Percentiles rank a stretch among this genome's conserved stretches.
These are phyloP conservation scores for Celastrina argiolus DNA, from an alignment of 2,888 invertebrate species.

Conservation along the genomic window DNA sequence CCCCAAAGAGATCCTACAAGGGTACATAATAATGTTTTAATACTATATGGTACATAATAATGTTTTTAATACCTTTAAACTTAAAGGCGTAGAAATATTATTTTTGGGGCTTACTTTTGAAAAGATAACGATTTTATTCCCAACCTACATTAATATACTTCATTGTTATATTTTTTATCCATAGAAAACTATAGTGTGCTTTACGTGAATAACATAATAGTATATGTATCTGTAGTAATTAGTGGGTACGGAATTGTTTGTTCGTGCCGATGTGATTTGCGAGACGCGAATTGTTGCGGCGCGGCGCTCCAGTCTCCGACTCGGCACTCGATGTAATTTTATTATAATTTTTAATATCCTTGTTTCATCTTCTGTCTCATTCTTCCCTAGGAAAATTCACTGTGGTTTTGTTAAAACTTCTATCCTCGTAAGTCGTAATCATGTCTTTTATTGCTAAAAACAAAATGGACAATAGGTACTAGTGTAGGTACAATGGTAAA, in stretches of 20 bases:
- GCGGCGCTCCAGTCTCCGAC: conserved; percentile 1
- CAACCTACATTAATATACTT: not conserved
- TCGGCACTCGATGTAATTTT: not conserved
- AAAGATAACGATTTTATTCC: too few relatives aligned
- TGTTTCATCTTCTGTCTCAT: not conserved
- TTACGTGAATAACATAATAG: not conserved
- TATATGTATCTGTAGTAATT: not conserved
- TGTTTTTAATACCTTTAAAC: too few relatives aligned
- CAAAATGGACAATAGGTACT: too few relatives aligned
- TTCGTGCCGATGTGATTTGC: conserved; percentile 18
- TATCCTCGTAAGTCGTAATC: too few relatives aligned
- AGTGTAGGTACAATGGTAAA: too few relatives aligned
- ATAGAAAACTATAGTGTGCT: not conserved
- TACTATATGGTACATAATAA: too few relatives aligned
- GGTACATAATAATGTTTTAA: too few relatives aligned
- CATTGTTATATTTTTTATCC: not conserved
- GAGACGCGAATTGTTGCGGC: conserved; percentile 15
- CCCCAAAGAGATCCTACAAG: too few relatives aligned
- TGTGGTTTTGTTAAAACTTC: not conserved
- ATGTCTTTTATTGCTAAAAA: not conserved
- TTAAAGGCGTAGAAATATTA: too few relatives aligned
- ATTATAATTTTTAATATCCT: conserved; percentile 11
- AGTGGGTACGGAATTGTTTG: conserved; percentile 10
- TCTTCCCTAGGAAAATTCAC: not conserved
- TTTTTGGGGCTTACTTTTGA: too few relatives aligned